phyloP scores from a whole-genome alignment of 2,888 invertebrate species.

The Zaprionus obscuricornis region DNA sequence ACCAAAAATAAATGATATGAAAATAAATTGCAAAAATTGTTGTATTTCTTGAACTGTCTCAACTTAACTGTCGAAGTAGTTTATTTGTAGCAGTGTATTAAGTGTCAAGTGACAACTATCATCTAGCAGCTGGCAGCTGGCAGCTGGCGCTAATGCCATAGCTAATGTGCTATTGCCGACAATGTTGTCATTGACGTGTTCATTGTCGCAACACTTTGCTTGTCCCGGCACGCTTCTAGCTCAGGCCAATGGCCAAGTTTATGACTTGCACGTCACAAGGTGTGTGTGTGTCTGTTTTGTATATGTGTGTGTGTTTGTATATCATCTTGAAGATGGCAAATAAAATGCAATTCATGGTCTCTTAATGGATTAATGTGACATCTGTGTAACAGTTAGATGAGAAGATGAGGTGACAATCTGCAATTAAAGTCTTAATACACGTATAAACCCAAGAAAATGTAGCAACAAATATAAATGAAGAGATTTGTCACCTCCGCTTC shows the following conservation, averaged over 20 bases:
- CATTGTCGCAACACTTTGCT: slow-evolving; percentile 17
- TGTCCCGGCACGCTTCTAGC: slow-evolving; percentile 8
- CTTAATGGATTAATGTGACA: slow-evolving; percentile 38
- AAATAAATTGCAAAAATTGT: no score
- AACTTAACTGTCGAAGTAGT: no score
- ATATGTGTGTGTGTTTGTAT: slow-evolving; percentile 13
- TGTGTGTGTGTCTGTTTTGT: no score
- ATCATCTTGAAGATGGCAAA: slow-evolving; percentile 5
- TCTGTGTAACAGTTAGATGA: slow-evolving; percentile 1
- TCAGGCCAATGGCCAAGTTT: slow-evolving; percentile 43
- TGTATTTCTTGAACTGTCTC: no score
- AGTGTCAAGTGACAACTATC: no score
- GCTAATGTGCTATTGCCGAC: slow-evolving; percentile 52
- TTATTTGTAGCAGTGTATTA: no score
- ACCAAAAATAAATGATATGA: no score
- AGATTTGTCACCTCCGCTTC: no score
- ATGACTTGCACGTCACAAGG: slow-evolving; percentile 46
- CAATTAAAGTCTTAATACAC: no score
- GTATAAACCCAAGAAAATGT: no score
- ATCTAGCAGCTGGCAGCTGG: slow-evolving; percentile 11
- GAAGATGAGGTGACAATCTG: no score
- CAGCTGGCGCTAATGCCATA: slow-evolving; percentile 65
- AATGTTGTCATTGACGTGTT: slow-evolving; percentile 43
- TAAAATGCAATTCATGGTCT: slow-evolving; percentile 39
- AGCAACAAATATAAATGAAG: no score